Conservation (phyloP, 2,797 vertebrate genomes). For the Babyrousa celebensis region DNA sequence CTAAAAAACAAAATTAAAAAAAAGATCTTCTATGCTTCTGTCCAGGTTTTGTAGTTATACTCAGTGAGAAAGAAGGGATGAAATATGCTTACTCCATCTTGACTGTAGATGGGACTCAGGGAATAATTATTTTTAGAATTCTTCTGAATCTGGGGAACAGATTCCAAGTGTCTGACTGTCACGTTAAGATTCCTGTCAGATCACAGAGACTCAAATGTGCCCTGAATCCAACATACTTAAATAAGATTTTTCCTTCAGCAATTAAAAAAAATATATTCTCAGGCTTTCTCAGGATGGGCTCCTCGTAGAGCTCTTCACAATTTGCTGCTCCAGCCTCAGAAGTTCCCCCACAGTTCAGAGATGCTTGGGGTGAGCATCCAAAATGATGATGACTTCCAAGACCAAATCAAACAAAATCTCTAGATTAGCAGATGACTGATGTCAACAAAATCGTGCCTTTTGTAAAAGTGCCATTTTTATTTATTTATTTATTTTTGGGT, state of each 20-base stretch:
- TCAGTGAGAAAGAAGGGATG: background rate
- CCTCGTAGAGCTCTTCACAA: background rate
- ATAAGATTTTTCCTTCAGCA: background rate
- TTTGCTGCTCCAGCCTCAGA: background rate
- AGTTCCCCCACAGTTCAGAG: background rate
- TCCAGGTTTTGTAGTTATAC: background rate
- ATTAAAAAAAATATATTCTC: background rate
- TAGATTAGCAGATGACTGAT: background rate
- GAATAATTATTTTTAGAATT: background rate
- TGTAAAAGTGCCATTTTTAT: background rate
- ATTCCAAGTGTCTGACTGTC: slow-evolving; percentile 7
- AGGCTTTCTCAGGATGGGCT: background rate
- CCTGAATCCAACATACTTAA: background rate
- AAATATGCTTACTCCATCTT: background rate
- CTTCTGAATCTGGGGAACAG: background rate
- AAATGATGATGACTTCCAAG: background rate
- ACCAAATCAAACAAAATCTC: background rate
- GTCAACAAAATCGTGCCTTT: background rate
- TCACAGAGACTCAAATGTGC: background rate
- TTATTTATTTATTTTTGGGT: background rate
- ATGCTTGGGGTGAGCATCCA: background rate
- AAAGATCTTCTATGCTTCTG: background rate
- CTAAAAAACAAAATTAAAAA: no score
- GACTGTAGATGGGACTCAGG: background rate
- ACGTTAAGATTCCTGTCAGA: background rate